Evolutionary conservation across 2,888 invertebrate species (phyloP).

Genomic region (Julus scanicus): DNA sequence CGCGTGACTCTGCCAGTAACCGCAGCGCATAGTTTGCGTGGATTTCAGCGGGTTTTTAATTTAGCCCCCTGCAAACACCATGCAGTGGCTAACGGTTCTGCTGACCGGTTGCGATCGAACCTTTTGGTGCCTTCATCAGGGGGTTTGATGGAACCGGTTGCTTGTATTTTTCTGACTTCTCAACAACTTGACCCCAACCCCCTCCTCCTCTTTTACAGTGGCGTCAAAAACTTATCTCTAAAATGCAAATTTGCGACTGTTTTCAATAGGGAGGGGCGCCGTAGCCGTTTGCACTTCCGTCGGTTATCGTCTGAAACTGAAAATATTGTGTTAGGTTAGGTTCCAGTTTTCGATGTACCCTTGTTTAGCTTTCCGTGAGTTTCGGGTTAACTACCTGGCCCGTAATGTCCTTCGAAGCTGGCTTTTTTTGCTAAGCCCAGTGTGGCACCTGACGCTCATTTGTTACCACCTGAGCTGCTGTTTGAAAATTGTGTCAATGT

Average conservation of each 20-base stretch:
- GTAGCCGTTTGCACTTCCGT: neutral
- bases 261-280: conserved; percentile 45
- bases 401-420: no score
- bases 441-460: no score
- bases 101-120: neutral
- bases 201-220: neutral
- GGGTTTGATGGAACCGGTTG: neutral
- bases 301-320: neutral
- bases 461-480: no score
- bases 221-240: conserved; percentile 2
- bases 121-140: neutral
- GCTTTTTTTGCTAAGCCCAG: no score
- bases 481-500: no score
- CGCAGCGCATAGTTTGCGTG: conserved; percentile 39
- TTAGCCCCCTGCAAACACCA: neutral
- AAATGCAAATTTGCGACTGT: neutral
- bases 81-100: neutral
- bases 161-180: neutral
- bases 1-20: conserved; percentile 23
- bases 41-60: conserved; percentile 1
- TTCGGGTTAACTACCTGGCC: no score
- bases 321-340: neutral
- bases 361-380: neutral
- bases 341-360: neutral
- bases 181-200: neutral